These are phyloP conservation scores for Columba livia DNA, from an alignment of 2,113 vertebrate species.

Conservation along the genomic window DNA sequence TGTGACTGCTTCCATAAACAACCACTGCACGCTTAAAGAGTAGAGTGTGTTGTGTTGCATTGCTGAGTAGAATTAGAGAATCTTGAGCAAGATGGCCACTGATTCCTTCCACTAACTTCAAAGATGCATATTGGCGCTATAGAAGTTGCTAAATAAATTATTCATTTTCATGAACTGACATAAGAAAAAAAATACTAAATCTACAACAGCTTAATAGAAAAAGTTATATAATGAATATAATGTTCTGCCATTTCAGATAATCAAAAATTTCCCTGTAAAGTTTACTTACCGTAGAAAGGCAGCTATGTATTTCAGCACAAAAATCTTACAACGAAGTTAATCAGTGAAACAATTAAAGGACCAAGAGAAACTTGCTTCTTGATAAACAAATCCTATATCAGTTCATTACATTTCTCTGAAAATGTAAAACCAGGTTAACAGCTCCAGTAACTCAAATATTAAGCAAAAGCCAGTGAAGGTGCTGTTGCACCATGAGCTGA, in stretches of 20 bases:
- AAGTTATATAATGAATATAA: background rate
- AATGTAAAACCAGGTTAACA: background rate
- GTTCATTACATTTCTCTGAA: background rate
- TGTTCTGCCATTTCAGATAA: background rate
- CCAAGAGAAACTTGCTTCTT: background rate
- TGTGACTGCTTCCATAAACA: background rate
- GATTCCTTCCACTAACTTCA: background rate
- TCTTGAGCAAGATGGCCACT: background rate
- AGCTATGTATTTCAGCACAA: background rate
- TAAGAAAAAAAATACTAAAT: background rate
- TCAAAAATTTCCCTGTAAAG: background rate
- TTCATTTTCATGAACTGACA: background rate
- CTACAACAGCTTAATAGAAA: background rate
- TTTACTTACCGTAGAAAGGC: background rate
- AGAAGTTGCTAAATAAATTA: background rate
- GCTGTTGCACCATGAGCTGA: background rate
- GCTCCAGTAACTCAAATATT: background rate
- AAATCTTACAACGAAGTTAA: background rate
- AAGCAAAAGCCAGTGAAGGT: background rate
- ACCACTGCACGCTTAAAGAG: background rate
- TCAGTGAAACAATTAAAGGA: background rate
- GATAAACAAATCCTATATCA: background rate
- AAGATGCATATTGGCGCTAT: background rate
- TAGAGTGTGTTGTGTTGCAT: background rate
- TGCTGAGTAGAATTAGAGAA: background rate